These are phyloP conservation scores for Brachionus rubens DNA, from an alignment of 1,140 invertebrate species.

Conservation along the genomic window DNA sequence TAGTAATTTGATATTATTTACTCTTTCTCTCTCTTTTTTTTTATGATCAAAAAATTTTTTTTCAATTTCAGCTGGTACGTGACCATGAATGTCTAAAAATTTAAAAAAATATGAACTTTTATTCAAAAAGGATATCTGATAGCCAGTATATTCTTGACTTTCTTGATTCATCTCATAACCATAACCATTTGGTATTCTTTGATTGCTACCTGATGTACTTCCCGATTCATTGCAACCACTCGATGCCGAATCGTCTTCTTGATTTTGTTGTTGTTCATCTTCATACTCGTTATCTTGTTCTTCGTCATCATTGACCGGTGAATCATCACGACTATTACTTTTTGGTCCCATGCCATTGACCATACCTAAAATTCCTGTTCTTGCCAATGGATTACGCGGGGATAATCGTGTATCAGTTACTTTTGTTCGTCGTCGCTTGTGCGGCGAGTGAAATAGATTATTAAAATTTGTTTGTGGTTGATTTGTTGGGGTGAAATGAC, in stretches of 20 bases:
- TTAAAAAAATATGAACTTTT: too few species aligned
- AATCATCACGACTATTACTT: background rate
- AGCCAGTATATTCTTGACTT: slow-evolving; percentile 27
- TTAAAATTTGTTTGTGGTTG: background rate
- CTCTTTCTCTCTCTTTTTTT: too few species aligned
- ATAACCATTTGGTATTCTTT: background rate
- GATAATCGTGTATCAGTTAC: slow-evolving; percentile 36
- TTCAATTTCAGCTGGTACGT: too few species aligned
- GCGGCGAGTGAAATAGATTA: slow-evolving; percentile 9
- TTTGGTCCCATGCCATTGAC: background rate
- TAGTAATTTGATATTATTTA: too few species aligned
- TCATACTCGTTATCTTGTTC: slow-evolving; percentile 17
- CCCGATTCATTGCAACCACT: slow-evolving; percentile 22
- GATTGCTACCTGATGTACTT: slow-evolving; percentile 24
- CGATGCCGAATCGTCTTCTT: slow-evolving; percentile 28
- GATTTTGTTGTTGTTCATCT: slow-evolving; percentile 10
- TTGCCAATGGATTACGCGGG: background rate
- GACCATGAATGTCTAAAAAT: too few species aligned
- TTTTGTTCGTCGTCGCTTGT: slow-evolving; percentile 31
- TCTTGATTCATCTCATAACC: background rate
- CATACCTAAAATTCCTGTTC: background rate
- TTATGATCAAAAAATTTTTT: background rate
- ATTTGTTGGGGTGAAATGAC: background rate
- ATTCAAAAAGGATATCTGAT: slow-evolving; percentile 46
- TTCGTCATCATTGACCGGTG: background rate